Evolutionary conservation across 2,888 invertebrate species (phyloP).

Genomic region (Salticus scenicus): DNA sequence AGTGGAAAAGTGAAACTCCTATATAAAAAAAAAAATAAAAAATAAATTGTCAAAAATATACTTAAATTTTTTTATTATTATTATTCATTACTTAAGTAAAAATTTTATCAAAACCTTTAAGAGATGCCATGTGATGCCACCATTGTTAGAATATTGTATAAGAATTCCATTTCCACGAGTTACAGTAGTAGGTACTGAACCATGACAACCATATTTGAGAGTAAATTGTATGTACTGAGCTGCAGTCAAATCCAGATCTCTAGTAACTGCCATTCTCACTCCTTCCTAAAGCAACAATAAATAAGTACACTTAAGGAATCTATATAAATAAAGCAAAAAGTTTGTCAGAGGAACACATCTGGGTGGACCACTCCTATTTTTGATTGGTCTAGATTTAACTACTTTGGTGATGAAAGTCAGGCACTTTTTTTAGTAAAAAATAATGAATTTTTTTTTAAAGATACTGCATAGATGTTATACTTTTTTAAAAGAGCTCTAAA

Average conservation of each 20-base stretch:
- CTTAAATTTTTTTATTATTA: neutral
- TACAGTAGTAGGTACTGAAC: slow-evolving; percentile 64
- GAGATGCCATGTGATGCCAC: slow-evolving; percentile 76
- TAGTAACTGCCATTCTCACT: slow-evolving; percentile 75
- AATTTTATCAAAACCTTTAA: slow-evolving; percentile 73
- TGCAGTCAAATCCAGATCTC: slow-evolving; percentile 76
- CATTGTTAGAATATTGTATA: slow-evolving; percentile 77
- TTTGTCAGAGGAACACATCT: too few relatives aligned
- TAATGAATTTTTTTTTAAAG: too few relatives aligned
- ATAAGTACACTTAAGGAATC: neutral
- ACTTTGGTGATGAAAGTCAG: too few relatives aligned
- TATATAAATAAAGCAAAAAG: too few relatives aligned
- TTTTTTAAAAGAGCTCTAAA: too few relatives aligned
- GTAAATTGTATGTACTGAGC: slow-evolving; percentile 75
- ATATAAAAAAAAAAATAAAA: neutral
- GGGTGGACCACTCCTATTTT: too few relatives aligned
- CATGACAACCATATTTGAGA: slow-evolving; percentile 76
- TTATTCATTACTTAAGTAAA: neutral
- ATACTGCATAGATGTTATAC: too few relatives aligned
- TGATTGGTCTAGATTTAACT: too few relatives aligned
- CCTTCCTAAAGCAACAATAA: slow-evolving; percentile 74
- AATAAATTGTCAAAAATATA: neutral
- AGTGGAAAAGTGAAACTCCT: slow-evolving; percentile 72
- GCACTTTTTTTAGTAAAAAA: too few relatives aligned
- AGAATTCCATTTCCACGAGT: slow-evolving; percentile 74